Percentiles rank a stretch among this genome's conserved stretches.
These are phyloP conservation scores for Micropoecilia bifurca DNA, from an alignment of 2,797 vertebrate species.

Conservation along the genomic window DNA sequence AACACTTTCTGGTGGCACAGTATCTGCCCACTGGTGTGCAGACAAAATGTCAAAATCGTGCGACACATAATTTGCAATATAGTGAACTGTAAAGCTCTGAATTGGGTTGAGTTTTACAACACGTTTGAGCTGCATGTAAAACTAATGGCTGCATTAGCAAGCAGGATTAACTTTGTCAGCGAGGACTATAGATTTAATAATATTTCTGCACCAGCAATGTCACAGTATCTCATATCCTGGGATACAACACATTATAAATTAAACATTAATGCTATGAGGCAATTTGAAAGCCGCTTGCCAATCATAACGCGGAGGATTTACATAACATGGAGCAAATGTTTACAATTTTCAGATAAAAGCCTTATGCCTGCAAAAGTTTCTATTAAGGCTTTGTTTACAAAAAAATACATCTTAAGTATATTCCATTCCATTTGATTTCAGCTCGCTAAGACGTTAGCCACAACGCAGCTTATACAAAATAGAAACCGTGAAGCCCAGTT, in stretches of 20 bases:
- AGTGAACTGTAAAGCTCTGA: slow-evolving; percentile 71
- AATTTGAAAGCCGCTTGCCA: slow-evolving; percentile 42
- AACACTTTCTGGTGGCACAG: not conserved
- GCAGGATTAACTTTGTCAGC: slow-evolving; percentile 59
- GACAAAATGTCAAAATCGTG: slow-evolving; percentile 63
- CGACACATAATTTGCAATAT: slow-evolving; percentile 54
- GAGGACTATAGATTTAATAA: slow-evolving; percentile 54
- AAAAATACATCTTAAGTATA: not conserved
- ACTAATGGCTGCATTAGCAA: slow-evolving; percentile 61
- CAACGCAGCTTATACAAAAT: slow-evolving; percentile 6
- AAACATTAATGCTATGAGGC: slow-evolving; percentile 44
- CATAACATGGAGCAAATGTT: slow-evolving; percentile 31
- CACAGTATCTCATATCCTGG: slow-evolving; percentile 38
- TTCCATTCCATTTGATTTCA: slow-evolving; percentile 9
- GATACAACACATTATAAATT: slow-evolving; percentile 36
- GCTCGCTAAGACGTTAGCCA: slow-evolving; percentile 1
- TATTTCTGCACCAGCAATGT: slow-evolving; percentile 43
- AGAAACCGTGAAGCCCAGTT: slow-evolving; percentile 9
- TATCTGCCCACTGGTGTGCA: slow-evolving; percentile 75
- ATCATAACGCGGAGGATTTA: slow-evolving; percentile 44
- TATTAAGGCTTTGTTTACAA: slow-evolving; percentile 27
- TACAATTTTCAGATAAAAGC: slow-evolving; percentile 27
- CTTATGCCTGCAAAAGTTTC: slow-evolving; percentile 10
- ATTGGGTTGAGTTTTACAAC: slow-evolving; percentile 41
- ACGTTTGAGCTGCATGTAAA: slow-evolving; percentile 48